A percentile compares a stretch with the other conserved stretches of the same genome.
Evolutionary conservation across 2,797 vertebrate genomes (phyloP).

Genomic region (Xenopus petersii): DNA sequence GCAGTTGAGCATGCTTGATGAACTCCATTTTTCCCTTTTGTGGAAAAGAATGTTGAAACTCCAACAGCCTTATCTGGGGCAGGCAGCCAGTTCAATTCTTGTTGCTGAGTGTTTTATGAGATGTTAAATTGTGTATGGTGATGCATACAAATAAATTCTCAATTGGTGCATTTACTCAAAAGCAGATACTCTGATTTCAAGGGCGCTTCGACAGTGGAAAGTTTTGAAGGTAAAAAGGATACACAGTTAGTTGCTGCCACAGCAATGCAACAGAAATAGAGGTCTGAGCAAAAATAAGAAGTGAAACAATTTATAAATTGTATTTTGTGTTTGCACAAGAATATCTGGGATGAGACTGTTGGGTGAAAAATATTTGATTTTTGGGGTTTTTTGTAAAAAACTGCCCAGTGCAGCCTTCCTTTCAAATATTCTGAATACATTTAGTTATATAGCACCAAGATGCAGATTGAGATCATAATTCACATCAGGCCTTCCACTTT

Average conservation of each 20-base stretch:
- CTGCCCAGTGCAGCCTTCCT: no score
- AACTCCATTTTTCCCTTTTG: no score
- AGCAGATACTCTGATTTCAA: constrained; percentile 39
- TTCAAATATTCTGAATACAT: no score
- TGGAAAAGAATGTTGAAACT: constrained; percentile 3
- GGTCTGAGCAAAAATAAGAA: not conserved
- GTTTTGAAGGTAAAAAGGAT: constrained; percentile 18
- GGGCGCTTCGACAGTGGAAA: constrained; percentile 14
- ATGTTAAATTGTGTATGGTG: constrained; percentile 39
- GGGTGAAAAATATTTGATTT: no score
- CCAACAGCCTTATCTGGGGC: constrained; percentile 24
- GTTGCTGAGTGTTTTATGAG: constrained; percentile 38
- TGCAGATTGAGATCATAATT: no score
- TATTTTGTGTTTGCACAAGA: no score
- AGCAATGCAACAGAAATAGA: constrained; percentile 16
- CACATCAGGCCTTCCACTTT: no score
- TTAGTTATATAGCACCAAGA: no score
- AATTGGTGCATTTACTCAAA: constrained; percentile 24
- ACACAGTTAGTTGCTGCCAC: constrained; percentile 15
- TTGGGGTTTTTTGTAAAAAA: no score
- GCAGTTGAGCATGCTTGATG: no score
- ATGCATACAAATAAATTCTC: constrained; percentile 38
- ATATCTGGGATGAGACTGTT: no score
- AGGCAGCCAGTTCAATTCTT: constrained; percentile 31
- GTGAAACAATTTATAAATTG: no score